Percentiles rank a stretch among this genome's conserved stretches.
phyloP scores from a whole-genome alignment of 2,113 vertebrate genomes.

The Zosterops borbonicus region DNA sequence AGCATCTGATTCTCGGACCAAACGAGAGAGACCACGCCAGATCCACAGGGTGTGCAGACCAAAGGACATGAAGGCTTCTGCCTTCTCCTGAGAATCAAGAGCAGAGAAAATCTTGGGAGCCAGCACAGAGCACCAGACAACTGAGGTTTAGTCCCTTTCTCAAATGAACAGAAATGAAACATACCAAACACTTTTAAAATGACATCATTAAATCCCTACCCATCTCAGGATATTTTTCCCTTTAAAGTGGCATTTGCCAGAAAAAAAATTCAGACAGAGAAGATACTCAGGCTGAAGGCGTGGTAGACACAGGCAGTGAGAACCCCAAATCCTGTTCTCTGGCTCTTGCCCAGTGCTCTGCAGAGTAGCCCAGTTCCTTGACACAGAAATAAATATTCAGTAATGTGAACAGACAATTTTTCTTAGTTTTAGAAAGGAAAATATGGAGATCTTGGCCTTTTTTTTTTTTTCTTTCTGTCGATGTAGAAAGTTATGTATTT shows the following conservation, averaged over 20 bases:
- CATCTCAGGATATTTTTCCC: not conserved
- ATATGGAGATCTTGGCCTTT: not conserved
- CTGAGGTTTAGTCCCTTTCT: not conserved
- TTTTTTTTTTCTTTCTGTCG: not conserved
- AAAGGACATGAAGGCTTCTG: not conserved
- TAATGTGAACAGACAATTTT: not conserved
- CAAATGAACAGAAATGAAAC: not conserved
- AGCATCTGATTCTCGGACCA: slow-evolving; percentile 5
- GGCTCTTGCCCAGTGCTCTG: not conserved
- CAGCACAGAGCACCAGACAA: not conserved
- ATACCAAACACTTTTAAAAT: not conserved
- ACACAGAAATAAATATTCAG: not conserved
- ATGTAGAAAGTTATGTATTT: not conserved
- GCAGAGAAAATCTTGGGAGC: not conserved
- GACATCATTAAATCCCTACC: not conserved
- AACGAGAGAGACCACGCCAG: not conserved
- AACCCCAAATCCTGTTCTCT: not conserved
- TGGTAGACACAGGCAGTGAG: accelerated
- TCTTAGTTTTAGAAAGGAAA: not conserved
- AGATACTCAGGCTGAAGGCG: not conserved
- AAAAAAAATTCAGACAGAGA: not conserved
- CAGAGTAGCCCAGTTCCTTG: not conserved
- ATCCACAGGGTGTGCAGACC: not conserved
- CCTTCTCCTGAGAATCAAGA: not conserved
- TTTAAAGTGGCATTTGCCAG: not conserved